Percentiles rank a stretch among this genome's conserved stretches.
Conservation (phyloP, 2,888 invertebrate genomes). For the Physocephala rufipes region DNA sequence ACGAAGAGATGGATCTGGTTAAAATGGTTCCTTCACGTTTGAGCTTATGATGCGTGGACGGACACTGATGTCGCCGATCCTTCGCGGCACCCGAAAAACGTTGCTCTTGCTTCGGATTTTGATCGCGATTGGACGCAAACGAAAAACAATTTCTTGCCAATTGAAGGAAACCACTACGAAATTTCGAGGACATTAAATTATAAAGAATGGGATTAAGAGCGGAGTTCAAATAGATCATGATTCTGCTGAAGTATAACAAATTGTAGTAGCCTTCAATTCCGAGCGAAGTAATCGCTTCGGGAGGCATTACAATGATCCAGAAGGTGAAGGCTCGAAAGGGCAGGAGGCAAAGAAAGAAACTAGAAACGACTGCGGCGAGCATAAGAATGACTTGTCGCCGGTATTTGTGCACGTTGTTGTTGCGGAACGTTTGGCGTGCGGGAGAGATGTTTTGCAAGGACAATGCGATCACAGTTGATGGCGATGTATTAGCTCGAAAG, state of each 20-base stretch:
- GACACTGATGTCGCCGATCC: slow-evolving; percentile 21
- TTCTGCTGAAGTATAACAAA: slow-evolving; percentile 83
- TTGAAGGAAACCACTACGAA: slow-evolving; percentile 81
- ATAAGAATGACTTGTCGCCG: slow-evolving; percentile 86
- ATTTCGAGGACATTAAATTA: slow-evolving; percentile 91
- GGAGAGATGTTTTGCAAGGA: slow-evolving; percentile 47
- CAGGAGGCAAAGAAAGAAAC: slow-evolving; percentile 89
- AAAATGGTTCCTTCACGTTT: slow-evolving; percentile 35
- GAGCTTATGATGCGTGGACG: slow-evolving; percentile 11
- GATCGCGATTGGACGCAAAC: slow-evolving; percentile 30
- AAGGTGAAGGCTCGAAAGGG: slow-evolving; percentile 89
- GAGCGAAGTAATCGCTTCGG: slow-evolving; percentile 73
- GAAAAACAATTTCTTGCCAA: slow-evolving; percentile 68
- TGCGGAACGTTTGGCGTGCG: slow-evolving; percentile 55
- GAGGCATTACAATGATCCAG: slow-evolving; percentile 84
- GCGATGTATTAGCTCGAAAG: slow-evolving; percentile 21
- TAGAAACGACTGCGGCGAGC: slow-evolving; percentile 88
- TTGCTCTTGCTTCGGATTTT: no score
- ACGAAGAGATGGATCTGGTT: slow-evolving; percentile 54
- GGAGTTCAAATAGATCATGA: slow-evolving; percentile 89
- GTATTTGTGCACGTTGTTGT: slow-evolving; percentile 72
- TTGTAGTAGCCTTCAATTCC: slow-evolving; percentile 85
- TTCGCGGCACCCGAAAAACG: not conserved
- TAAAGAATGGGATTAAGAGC: slow-evolving; percentile 92
- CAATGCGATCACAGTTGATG: not conserved